Percentiles rank a stretch among this genome's conserved stretches.
Evolutionary conservation across 2,797 vertebrate species (phyloP).

Genomic region (Tarsius wallacei): DNA sequence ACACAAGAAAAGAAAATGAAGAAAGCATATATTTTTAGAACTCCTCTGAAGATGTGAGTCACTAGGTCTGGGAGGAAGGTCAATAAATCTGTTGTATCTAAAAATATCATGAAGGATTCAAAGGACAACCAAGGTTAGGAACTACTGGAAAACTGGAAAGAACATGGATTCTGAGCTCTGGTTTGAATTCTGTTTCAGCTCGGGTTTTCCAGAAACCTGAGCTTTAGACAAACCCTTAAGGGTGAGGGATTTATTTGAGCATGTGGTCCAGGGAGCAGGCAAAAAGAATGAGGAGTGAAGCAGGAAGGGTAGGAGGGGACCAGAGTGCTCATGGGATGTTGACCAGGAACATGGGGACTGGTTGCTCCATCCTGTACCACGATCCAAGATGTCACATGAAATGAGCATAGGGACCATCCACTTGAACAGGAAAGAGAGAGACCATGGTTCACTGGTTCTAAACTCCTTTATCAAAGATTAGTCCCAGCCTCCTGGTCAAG

Average conservation of each 20-base stretch:
- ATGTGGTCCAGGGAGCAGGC: neutral
- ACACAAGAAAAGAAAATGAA: neutral
- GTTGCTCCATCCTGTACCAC: accelerated
- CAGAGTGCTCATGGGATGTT: neutral
- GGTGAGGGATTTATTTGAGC: neutral
- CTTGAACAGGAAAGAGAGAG: neutral
- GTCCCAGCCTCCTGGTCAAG: neutral
- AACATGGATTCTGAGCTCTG: neutral
- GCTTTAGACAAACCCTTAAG: neutral
- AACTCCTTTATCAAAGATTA: neutral
- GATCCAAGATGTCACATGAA: neutral
- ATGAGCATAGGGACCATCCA: neutral
- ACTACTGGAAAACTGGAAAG: neutral
- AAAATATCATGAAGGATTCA: neutral
- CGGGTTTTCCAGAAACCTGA: neutral
- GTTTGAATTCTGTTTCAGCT: neutral
- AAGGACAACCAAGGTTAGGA: neutral
- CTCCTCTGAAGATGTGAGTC: neutral
- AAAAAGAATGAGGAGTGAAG: no score
- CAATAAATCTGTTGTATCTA: neutral
- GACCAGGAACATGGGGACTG: no score
- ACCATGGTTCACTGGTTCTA: no score
- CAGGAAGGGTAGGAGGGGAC: neutral
- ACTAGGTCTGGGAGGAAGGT: neutral
- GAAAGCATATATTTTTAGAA: neutral